Conservation (phyloP, 2,113 vertebrate species). For the Pipra filicauda region DNA sequence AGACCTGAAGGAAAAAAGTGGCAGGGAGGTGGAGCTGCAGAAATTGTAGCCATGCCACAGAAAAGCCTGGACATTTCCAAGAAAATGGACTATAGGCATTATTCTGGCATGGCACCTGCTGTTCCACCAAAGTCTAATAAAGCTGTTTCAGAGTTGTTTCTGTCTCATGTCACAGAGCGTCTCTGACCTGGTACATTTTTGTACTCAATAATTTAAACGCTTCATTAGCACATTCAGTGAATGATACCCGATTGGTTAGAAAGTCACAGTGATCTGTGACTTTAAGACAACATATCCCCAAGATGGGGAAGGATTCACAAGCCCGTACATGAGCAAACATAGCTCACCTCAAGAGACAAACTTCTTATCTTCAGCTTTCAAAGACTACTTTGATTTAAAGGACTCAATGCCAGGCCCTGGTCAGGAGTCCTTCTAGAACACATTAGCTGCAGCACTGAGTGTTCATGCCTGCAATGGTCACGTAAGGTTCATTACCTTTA, state of each 20-base stretch:
- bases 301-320: not conserved
- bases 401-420: not conserved
- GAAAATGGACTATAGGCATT: not conserved
- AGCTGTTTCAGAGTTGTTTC: not conserved
- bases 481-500: rapidly evolving
- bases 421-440: not conserved
- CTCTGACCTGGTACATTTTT: not conserved
- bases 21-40: not conserved
- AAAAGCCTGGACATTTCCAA: not conserved
- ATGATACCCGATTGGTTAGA: not conserved
- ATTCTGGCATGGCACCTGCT: not conserved
- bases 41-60: not conserved
- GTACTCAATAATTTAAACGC: not conserved
- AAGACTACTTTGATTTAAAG: not conserved
- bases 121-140: not conserved
- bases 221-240: not conserved
- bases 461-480: not conserved
- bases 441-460: not conserved
- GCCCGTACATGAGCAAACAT: not conserved
- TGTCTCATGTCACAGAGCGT: not conserved
- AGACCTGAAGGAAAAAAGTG: not conserved
- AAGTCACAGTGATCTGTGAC: not conserved
- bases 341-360: not conserved
- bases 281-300: not conserved
- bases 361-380: not conserved